Percentiles rank a stretch among this genome's conserved stretches.
Conservation (phyloP, 2,888 invertebrate species). For the Dasysyrphus albostriatus region DNA sequence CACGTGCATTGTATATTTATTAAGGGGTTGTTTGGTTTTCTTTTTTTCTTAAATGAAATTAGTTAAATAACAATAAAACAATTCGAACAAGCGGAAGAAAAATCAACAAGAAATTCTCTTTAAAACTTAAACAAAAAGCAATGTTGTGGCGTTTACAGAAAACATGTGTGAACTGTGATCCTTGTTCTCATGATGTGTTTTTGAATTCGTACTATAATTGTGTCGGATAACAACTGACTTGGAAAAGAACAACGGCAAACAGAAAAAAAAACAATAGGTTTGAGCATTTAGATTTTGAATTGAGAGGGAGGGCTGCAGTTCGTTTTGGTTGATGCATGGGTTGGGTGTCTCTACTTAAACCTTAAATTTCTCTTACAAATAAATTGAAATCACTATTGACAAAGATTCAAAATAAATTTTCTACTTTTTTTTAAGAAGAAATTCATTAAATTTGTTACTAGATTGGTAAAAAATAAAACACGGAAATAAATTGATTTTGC, state of each 20-base stretch:
- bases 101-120: slow-evolving; percentile 52
- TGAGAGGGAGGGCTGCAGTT: not conserved
- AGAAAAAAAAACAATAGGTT: not conserved
- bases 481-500: too few relatives aligned
- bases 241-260: slow-evolving; percentile 52
- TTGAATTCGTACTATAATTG: not conserved
- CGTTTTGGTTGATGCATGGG: not conserved
- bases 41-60: slow-evolving; percentile 31
- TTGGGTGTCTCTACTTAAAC: not conserved
- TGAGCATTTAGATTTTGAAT: not conserved
- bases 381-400: not conserved
- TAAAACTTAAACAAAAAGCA: slow-evolving; percentile 46
- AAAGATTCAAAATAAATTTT: too few relatives aligned
- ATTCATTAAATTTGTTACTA: too few relatives aligned
- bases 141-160: slow-evolving; percentile 34
- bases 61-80: slow-evolving; percentile 53
- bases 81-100: slow-evolving; percentile 42
- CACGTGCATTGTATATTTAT: slow-evolving; percentile 26
- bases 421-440: too few relatives aligned
- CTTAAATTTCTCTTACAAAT: not conserved
- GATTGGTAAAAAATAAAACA: too few relatives aligned
- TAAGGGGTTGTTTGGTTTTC: slow-evolving; percentile 17
- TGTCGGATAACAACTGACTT: slow-evolving; percentile 19
- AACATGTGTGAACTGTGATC: slow-evolving; percentile 53
- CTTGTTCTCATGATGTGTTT: slow-evolving; percentile 48